These are phyloP conservation scores for Pharmacophagus antenor DNA, from an alignment of 2,888 invertebrate species.

Conservation along the genomic window DNA sequence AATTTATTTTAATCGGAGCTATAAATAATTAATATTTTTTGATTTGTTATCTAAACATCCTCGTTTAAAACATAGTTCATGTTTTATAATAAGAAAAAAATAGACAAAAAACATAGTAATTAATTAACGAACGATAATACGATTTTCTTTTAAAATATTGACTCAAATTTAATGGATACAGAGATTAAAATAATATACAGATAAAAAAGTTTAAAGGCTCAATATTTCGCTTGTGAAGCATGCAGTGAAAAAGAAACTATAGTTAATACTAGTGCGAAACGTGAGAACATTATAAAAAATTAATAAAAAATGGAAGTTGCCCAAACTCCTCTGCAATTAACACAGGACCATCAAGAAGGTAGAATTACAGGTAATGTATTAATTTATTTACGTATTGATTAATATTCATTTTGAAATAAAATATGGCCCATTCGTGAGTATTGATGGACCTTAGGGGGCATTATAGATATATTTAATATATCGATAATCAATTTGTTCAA, in stretches of 20 bases:
- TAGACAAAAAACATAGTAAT: neutral
- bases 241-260: slow-evolving; percentile 21
- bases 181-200: neutral
- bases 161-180: too few relatives aligned
- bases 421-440: too few relatives aligned
- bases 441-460: too few relatives aligned
- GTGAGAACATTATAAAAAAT: neutral
- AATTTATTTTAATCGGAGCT: too few relatives aligned
- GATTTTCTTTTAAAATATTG: too few relatives aligned
- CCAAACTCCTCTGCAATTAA: slow-evolving; percentile 68
- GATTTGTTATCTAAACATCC: too few relatives aligned
- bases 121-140: neutral
- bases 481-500: too few relatives aligned
- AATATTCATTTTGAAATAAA: too few relatives aligned
- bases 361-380: slow-evolving; percentile 65
- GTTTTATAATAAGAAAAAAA: neutral
- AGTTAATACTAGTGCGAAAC: neutral
- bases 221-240: neutral
- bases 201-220: neutral
- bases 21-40: too few relatives aligned
- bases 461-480: too few relatives aligned
- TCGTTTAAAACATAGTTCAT: too few relatives aligned
- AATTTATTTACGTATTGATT: too few relatives aligned
- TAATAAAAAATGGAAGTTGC: slow-evolving; percentile 67
- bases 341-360: slow-evolving; percentile 70